phyloP scores from a whole-genome alignment of 64 coral and sea anemone species.

The Montipora capricornis region DNA sequence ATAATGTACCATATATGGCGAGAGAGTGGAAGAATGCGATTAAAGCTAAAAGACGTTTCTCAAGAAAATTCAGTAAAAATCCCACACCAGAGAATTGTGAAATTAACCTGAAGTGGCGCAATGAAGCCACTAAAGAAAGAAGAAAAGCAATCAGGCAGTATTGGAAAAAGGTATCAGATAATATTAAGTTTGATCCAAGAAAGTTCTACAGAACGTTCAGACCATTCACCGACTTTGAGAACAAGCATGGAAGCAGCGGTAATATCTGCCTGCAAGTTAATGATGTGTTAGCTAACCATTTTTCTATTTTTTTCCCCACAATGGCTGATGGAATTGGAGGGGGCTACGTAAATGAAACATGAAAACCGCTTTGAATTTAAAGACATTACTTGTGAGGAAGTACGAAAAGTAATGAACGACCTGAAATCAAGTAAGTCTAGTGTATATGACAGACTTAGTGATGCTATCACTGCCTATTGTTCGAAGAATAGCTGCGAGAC shows the following conservation, averaged over 20 bases:
- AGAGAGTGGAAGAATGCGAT: too few relatives aligned
- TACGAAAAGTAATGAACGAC: not conserved
- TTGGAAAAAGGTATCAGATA: not conserved
- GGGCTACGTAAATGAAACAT: not conserved
- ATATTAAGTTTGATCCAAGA: not conserved
- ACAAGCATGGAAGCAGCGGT: too few relatives aligned
- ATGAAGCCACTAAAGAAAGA: not conserved
- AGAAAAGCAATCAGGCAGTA: not conserved
- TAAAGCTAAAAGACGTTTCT: too few relatives aligned
- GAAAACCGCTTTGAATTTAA: not conserved
- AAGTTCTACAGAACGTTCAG: not conserved
- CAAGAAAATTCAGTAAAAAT: not conserved
- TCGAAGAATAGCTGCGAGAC: slow-evolving; percentile 43
- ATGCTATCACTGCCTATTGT: slow-evolving; percentile 30
- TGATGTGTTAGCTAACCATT: not conserved
- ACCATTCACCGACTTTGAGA: not conserved
- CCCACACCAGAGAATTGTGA: not conserved
- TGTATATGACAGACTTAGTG: slow-evolving; percentile 17
- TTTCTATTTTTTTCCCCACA: not conserved
- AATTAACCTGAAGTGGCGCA: not conserved
- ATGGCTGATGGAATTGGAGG: slow-evolving; percentile 30
- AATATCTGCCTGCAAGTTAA: slow-evolving; percentile 20
- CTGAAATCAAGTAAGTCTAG: slow-evolving; percentile 1
- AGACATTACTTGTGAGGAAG: slow-evolving; percentile 3
- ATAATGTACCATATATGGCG: too few relatives aligned